phyloP scores from a whole-genome alignment of 1,140 invertebrate genomes.

The Brachionus paranguensis region DNA sequence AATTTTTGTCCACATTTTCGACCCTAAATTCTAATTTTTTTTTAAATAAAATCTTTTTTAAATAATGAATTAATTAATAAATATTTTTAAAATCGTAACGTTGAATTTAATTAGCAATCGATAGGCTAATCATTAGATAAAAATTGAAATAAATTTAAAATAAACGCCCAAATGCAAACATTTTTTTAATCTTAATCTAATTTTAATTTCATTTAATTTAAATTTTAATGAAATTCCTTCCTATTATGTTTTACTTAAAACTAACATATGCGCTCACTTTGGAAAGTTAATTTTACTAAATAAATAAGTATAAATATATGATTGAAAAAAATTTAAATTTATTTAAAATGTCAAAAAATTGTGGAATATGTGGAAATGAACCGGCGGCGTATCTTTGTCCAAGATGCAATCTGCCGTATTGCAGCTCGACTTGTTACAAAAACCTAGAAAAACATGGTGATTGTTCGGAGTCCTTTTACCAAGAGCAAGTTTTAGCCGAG shows the following conservation, averaged over 20 bases:
- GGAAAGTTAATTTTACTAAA: not conserved
- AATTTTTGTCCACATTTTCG: no score
- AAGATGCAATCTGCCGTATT: conserved; percentile 19
- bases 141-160: no score
- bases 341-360: not conserved
- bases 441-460: not conserved
- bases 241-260: not conserved
- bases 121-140: no score
- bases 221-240: not conserved
- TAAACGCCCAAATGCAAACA: no score
- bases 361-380: not conserved
- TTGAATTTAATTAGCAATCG: no score
- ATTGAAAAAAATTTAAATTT: not conserved
- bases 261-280: not conserved
- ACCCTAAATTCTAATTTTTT: no score
- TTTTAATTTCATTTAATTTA: not conserved
- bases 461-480: conserved; percentile 11
- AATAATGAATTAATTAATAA: no score
- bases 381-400: not conserved
- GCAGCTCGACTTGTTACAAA: not conserved
- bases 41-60: no score
- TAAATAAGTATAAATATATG: not conserved
- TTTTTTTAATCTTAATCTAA: no score
- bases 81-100: no score
- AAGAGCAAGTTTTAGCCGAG: conserved; percentile 24